Evolutionary conservation across 2,888 invertebrate species (phyloP).

Genomic region (Thera obeliscata): DNA sequence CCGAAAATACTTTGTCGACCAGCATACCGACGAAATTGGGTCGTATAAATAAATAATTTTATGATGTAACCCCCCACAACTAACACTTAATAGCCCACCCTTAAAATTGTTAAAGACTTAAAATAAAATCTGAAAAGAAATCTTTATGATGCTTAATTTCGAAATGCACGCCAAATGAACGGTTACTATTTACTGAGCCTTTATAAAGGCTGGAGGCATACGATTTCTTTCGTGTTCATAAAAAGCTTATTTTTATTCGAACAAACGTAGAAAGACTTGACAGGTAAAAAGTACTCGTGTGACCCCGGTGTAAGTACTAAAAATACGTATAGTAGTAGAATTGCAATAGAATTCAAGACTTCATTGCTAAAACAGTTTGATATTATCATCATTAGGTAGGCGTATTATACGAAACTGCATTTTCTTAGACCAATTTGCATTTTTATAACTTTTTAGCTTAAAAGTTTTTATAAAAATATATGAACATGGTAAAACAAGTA

Average conservation of each 20-base stretch:
- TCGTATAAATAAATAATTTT: slow-evolving; percentile 81
- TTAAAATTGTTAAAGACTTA: slow-evolving; percentile 66
- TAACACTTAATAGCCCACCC: slow-evolving; percentile 68
- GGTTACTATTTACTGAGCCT: slow-evolving; percentile 17
- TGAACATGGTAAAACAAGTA: too few relatives aligned
- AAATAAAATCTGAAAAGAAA: slow-evolving; percentile 59
- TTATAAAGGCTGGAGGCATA: slow-evolving; percentile 1
- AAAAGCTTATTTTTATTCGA: slow-evolving; percentile 7
- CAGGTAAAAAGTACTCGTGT: slow-evolving; percentile 4
- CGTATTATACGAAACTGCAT: too few relatives aligned
- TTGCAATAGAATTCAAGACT: slow-evolving; percentile 1
- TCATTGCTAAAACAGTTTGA: background rate
- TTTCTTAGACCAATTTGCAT: too few relatives aligned
- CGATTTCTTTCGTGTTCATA: slow-evolving; percentile 5
- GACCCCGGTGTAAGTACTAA: background rate
- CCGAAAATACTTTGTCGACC: slow-evolving; percentile 79
- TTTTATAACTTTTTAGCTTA: too few relatives aligned
- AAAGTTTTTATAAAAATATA: too few relatives aligned
- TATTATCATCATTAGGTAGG: background rate
- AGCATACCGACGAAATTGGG: slow-evolving; percentile 76
- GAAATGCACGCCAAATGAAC: slow-evolving; percentile 50
- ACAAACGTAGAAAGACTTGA: slow-evolving; percentile 5
- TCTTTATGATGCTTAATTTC: slow-evolving; percentile 57
- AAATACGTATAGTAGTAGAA: background rate
- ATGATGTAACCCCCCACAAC: slow-evolving; percentile 70